Base-by-base conservation (phyloP, 1,140 invertebrate species). In the Drosophila grimshawi region DNA sequence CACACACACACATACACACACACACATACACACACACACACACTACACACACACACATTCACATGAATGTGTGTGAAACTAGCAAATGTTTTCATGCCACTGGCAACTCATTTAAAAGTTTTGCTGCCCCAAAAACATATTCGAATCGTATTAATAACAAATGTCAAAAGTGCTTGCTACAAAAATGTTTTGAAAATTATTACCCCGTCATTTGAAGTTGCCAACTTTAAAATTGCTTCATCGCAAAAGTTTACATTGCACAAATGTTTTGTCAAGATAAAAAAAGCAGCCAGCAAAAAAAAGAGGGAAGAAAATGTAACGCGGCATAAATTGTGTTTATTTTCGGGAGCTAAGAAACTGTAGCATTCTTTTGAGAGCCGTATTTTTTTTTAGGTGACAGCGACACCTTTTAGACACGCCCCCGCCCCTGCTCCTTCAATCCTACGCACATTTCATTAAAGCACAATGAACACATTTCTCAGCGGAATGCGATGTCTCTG, bases 311-410 rank as follows among this genome's bases (percentile, higher is more conserved):
- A 11, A 32, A 55, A 52, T 33, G 62, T 35, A 64, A 43, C 46
- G 72, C 52, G 59, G 83, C 80, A 86, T 86, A 89, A 89, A 86
- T 89, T 89, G 73, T 88, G 80, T 86, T 83, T 83, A 77, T 86
- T 82, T 76, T 76, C 7, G 68, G 68, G 71, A 63, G 76, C 71
- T 46, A 29, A 60, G 19, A 60, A 37, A 68, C n/a, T 72, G 67
- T 62, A 76, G 76, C 82, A 88, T 88, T 83, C 83, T 86, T 86
- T 80, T 80, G 72, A 69, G 73, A 72, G 69, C 76, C 70, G 69
- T 88, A 83, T 86, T 80, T 71, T 83, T 82, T 86, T 77, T 70
- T 80, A 86, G 81, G 72, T 83, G 80, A 73, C 80, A 72, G 71
- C 65, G 68, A 76, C 74, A 72, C 60, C 53, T 59, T 57, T 43